Conservation (phyloP, 2,797 vertebrate genomes). For the Eutrigla gurnardus region DNA sequence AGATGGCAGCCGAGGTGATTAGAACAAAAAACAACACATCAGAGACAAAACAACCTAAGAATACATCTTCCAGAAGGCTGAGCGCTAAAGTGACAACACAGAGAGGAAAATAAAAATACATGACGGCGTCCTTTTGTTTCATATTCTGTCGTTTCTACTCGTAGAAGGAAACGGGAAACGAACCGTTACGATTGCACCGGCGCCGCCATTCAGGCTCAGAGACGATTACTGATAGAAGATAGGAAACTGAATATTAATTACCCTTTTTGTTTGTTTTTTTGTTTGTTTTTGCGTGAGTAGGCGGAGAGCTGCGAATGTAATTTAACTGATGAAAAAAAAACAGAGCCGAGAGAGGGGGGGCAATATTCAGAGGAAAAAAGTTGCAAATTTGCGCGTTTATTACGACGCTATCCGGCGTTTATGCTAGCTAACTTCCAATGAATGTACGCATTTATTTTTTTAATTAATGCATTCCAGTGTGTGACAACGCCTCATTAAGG, state of each 20-base stretch:
- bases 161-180: slow-evolving; percentile 75
- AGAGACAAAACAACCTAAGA: slow-evolving; percentile 57
- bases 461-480: too few species aligned
- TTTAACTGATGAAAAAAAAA: slow-evolving; percentile 64
- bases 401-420: too few species aligned
- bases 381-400: too few species aligned
- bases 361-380: too few species aligned
- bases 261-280: slow-evolving; percentile 24
- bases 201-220: slow-evolving; percentile 66
- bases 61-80: slow-evolving; percentile 67
- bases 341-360: too few species aligned
- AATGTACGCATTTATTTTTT: too few species aligned
- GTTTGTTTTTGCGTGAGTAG: slow-evolving; percentile 37
- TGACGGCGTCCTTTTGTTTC: slow-evolving; percentile 62
- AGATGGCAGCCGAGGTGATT: slow-evolving; percentile 71
- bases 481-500: too few species aligned
- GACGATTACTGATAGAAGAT: slow-evolving; percentile 72
- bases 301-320: slow-evolving; percentile 55
- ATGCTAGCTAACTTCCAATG: too few species aligned
- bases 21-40: slow-evolving; percentile 55
- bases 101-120: slow-evolving; percentile 8
- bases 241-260: slow-evolving; percentile 64
- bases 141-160: slow-evolving; percentile 69
- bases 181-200: slow-evolving; percentile 76
- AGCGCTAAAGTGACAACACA: slow-evolving; percentile 73